Conservation (phyloP, 2,113 vertebrate genomes). For the rabbit (Oryctolagus cuniculus) region DNA sequence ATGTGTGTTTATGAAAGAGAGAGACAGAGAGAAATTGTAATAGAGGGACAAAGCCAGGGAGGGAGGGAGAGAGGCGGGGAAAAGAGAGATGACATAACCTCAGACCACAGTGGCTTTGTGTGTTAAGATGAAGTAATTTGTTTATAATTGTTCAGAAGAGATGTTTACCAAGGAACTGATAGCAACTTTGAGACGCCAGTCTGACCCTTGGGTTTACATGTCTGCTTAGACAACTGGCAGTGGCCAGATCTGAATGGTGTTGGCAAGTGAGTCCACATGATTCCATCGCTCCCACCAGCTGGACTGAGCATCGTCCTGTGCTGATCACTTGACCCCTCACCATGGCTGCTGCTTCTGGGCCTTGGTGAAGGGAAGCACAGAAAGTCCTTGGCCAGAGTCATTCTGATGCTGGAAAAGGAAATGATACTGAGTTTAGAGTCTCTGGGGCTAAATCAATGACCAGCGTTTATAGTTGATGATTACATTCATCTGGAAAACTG, state of each 20-base stretch:
- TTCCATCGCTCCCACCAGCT: not conserved
- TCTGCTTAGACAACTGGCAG: not conserved
- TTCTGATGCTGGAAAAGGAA: not conserved
- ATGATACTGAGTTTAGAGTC: not conserved
- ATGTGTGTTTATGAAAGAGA: not conserved
- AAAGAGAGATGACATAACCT: not conserved
- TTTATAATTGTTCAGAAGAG: conserved; percentile 56
- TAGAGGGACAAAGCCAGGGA: not conserved
- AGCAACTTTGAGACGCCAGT: not conserved
- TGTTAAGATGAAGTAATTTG: conserved; percentile 45
- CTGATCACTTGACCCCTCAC: not conserved
- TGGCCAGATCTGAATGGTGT: not conserved
- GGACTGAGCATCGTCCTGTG: not conserved
- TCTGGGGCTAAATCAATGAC: not conserved
- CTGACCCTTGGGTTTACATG: not conserved
- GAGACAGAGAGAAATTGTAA: not conserved
- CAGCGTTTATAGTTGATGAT: not conserved
- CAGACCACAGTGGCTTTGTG: not conserved
- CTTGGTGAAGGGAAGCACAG: not conserved
- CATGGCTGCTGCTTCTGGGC: not conserved
- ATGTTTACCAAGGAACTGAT: conserved; percentile 38
- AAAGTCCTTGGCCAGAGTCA: not conserved
- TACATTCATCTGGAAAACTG: not conserved
- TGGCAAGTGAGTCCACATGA: not conserved
- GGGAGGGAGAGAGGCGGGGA: not conserved